Base-by-base conservation (phyloP, 2,113 vertebrate species). In the Melanerpes formicivorus region DNA sequence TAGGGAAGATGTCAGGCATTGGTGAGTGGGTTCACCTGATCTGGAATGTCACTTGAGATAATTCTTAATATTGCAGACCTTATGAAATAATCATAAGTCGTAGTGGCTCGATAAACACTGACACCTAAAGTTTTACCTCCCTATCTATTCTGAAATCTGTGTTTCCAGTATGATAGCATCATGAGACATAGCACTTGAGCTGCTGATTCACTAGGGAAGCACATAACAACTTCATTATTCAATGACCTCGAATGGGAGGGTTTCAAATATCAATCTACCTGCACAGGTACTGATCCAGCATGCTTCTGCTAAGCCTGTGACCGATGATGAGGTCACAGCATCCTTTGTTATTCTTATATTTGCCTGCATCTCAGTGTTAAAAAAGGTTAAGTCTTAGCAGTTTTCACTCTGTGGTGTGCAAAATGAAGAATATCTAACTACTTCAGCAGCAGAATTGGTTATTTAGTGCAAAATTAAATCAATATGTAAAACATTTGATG, bases 91-190 rank as follows among this genome's bases (percentile, higher is more conserved):
- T 79, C 88, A 10, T 46, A 55, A 72, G 44, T 27, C 60, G 7
- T 42, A 56, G 12, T 0, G 0, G 0, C n/a, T 82, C 4, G 10
- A 48, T 52, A 85, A 88, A 67, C 0, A 4, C 6, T 74, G 75
- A n/a, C 3, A 67, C 8, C 11, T 83, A 75, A 74, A 74, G 2
- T 18, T 85, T 78, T 6, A 0, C 18, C 10, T 78, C 22, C 18
- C 5, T 58, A 4, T 37, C 8, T 85, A 9, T 30, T 90, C 30
- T 62, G 69, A 86, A 78, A 74, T 18, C 18, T 0, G 0, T 34
- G 13, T 69, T 93, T 90, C 54, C 18, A 34, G 3, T 40, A 58
- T 29, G 5, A 7, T 5, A n/a, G 4, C n/a, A 40, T 62, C 5
- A 37, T n/a, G 27, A 70, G 21, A 71, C 11, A 15, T 14, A 65